Conservation (phyloP, 2,888 invertebrate genomes). For the Leptinotarsa tumamoca region DNA sequence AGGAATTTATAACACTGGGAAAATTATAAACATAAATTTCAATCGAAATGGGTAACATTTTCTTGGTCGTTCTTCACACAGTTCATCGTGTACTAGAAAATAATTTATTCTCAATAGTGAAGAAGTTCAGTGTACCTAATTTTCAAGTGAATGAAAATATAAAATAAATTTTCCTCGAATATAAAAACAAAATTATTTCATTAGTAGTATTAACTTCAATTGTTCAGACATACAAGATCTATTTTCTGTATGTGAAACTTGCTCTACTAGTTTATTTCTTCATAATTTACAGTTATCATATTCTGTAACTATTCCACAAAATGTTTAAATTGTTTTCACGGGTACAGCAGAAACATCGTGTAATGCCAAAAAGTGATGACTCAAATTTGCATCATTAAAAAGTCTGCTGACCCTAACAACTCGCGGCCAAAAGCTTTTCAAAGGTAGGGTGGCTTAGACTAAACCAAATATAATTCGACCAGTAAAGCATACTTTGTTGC, state of each 20-base stretch:
- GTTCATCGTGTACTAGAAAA: background rate
- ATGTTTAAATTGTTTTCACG: background rate
- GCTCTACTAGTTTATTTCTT: too few species aligned
- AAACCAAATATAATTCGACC: constrained; percentile 46
- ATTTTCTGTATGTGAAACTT: too few species aligned
- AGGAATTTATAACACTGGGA: constrained; percentile 1
- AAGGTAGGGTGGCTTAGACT: constrained; percentile 49
- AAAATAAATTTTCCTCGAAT: too few species aligned
- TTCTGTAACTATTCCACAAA: background rate
- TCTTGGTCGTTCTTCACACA: background rate
- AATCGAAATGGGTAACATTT: background rate
- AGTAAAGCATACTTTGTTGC: constrained; percentile 43
- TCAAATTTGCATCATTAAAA: constrained; percentile 60
- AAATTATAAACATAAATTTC: constrained; percentile 12
- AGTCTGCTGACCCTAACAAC: constrained; percentile 58
- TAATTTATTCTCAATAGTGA: too few species aligned
- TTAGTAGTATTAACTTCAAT: too few species aligned
- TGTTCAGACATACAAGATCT: too few species aligned
- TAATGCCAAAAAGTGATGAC: constrained; percentile 54
- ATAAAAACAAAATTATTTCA: too few species aligned
- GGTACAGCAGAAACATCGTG: constrained; percentile 2
- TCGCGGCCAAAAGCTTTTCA: constrained; percentile 49
- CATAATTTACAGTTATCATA: background rate
- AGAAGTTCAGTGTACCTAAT: too few species aligned
- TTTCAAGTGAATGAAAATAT: too few species aligned